Conservation (phyloP, 2,888 invertebrate genomes). For the Apodemia mormo region DNA sequence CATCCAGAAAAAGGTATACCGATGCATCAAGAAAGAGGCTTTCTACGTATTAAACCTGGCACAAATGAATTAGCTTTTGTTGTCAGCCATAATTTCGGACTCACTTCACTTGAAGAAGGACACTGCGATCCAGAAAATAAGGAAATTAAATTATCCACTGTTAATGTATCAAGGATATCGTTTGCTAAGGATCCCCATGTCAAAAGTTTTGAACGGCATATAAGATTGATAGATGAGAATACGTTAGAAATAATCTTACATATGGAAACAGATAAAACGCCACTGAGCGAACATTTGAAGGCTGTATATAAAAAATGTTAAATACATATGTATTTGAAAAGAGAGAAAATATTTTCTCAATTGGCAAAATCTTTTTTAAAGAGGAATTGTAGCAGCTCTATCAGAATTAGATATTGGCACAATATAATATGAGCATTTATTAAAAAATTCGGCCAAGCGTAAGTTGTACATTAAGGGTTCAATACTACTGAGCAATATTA, state of each 20-base stretch:
- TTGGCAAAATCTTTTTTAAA: too few relatives aligned
- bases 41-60: slow-evolving; percentile 80
- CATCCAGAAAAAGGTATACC: slow-evolving; percentile 76
- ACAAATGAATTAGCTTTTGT: slow-evolving; percentile 77
- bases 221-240: slow-evolving; percentile 53
- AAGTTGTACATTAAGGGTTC: too few relatives aligned
- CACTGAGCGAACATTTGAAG: slow-evolving; percentile 78
- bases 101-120: slow-evolving; percentile 83
- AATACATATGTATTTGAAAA: too few relatives aligned
- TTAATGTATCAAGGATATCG: slow-evolving; percentile 69
- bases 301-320: slow-evolving; percentile 63
- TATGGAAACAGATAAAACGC: slow-evolving; percentile 81
- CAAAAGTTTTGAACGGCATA: slow-evolving; percentile 63
- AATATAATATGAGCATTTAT: too few relatives aligned
- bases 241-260: slow-evolving; percentile 66
- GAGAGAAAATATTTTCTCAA: too few relatives aligned
- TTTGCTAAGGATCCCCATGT: slow-evolving; percentile 79
- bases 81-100: slow-evolving; percentile 83
- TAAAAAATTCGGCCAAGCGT: too few relatives aligned
- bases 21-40: slow-evolving; percentile 84
- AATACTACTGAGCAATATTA: too few relatives aligned
- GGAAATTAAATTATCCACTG: slow-evolving; percentile 73
- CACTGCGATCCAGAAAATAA: slow-evolving; percentile 57
- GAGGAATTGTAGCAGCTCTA: too few relatives aligned
- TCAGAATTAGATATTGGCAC: too few relatives aligned